Conservation (phyloP, 2,797 vertebrate genomes). For the Distichodus sexfasciatus region DNA sequence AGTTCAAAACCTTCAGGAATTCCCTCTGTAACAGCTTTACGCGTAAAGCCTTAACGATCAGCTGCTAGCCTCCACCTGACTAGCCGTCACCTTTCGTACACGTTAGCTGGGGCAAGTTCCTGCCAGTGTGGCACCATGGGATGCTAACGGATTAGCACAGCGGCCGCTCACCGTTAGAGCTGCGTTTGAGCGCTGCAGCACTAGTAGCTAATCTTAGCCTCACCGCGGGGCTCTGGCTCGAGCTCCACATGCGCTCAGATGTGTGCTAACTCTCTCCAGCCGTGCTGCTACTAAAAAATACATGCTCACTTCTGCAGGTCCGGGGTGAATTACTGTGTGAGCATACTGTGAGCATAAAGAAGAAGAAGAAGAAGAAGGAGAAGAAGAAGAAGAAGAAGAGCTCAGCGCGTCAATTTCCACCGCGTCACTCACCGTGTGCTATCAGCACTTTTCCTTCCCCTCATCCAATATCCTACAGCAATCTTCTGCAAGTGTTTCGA, state of each 20-base stretch:
- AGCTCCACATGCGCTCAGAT: background rate
- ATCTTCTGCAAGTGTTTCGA: background rate
- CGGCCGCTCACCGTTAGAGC: background rate
- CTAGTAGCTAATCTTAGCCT: conserved; percentile 4
- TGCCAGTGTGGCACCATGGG: background rate
- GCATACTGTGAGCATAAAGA: too few species aligned
- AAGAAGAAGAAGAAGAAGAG: too few species aligned
- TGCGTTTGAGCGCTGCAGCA: background rate
- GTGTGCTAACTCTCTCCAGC: too few species aligned
- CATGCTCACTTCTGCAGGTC: background rate
- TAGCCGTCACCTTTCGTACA: too few species aligned
- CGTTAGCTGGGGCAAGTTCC: too few species aligned
- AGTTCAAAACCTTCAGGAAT: too few species aligned
- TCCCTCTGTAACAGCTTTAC: too few species aligned
- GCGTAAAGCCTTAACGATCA: too few species aligned
- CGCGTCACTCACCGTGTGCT: conserved; percentile 62
- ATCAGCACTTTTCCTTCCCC: conserved; percentile 69
- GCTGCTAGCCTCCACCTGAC: too few species aligned
- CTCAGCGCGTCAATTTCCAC: conserved; percentile 71
- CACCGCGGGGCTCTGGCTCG: background rate
- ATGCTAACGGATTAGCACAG: background rate
- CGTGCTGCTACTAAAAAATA: too few species aligned
- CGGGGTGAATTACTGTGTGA: too few species aligned
- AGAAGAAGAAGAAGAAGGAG: too few species aligned
- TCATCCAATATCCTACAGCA: conserved; percentile 36